phyloP scores from a whole-genome alignment of 2,113 vertebrate species.

The Pelusios castaneus region DNA sequence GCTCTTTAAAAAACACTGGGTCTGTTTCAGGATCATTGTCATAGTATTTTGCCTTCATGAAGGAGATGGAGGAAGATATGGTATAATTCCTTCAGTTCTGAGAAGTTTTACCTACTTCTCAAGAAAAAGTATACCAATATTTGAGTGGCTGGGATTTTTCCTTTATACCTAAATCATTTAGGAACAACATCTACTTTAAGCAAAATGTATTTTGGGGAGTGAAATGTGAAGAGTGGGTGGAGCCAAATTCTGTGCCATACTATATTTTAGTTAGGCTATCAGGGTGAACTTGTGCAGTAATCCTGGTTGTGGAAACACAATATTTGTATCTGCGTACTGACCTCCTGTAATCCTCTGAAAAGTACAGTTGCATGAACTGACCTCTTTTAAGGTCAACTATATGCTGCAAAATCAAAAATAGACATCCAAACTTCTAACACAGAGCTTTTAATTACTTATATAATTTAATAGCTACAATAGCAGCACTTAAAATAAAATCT shows the following conservation, averaged over 20 bases:
- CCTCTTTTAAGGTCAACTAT: not conserved
- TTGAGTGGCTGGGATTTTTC: not conserved
- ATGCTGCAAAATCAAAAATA: not conserved
- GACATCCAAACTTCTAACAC: not conserved
- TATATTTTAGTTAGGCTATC: not conserved
- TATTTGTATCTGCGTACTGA: not conserved
- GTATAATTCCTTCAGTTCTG: not conserved
- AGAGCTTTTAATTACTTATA: slow-evolving; percentile 45
- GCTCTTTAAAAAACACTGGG: not conserved
- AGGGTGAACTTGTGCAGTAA: slow-evolving; percentile 29
- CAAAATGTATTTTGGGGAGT: not conserved
- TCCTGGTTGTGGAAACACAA: not conserved
- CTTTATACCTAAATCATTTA: not conserved
- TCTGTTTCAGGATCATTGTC: not conserved
- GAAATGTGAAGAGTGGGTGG: not conserved
- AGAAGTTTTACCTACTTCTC: not conserved
- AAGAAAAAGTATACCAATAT: not conserved
- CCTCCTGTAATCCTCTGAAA: not conserved
- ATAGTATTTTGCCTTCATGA: not conserved
- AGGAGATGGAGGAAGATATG: not conserved
- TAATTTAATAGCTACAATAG: slow-evolving; percentile 1
- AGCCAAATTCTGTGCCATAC: not conserved
- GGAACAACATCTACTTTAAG: not conserved
- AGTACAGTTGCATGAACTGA: not conserved
- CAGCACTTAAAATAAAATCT: slow-evolving; percentile 7